Evolutionary conservation across 53 echinoderm and acorn worm species (phyloP), one percentile per base, ranked within the genome.

Genomic region (Luidia sarsii): DNA sequence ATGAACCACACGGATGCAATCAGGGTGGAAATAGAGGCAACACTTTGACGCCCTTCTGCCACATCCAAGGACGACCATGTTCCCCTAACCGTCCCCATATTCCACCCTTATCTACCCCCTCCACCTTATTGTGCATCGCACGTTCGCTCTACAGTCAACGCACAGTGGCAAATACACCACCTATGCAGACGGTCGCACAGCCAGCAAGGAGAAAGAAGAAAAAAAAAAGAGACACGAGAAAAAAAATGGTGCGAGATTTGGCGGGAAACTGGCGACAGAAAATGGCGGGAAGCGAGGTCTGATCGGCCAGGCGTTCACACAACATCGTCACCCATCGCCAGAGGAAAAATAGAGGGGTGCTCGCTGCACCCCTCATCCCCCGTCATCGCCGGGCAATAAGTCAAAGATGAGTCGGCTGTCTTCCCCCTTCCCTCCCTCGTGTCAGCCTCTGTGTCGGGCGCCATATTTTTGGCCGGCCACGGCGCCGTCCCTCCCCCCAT

Each of bases 221-320:
- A n/a, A n/a, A n/a, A n/a, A n/a, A n/a, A n/a, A n/a, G n/a, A n/a
- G n/a, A n/a, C n/a, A n/a, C n/a, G n/a, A n/a, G n/a, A n/a, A 29
- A 48, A 82, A 82, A 57, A 53, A 48, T 57, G 82, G 82, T 46
- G 82, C 68, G 83, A 83, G 46, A 56, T 83, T 83, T 83, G 70
- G 71, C 83, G 70, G 70, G 70, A 83, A 83, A 43, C 33, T 53
- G 83, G 83, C 83, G 83, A 70, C 83, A 50, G 70, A 46, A 83
- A 60, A 62, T 83, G 70, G 61, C 69, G 37, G 83, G 49, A 50
- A 61, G 70, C 11, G n/a, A n/a, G 69, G 60, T 70, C 59, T 69
- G 60, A 83, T 70, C 61, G 70, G 59, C 70, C 46, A 27, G 43
- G 70, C 57, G 59, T 83, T 83, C 83, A 70, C 83, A 83, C 70